phyloP scores from a whole-genome alignment of 2,797 vertebrate genomes.

The Rhinogobio ventralis region DNA sequence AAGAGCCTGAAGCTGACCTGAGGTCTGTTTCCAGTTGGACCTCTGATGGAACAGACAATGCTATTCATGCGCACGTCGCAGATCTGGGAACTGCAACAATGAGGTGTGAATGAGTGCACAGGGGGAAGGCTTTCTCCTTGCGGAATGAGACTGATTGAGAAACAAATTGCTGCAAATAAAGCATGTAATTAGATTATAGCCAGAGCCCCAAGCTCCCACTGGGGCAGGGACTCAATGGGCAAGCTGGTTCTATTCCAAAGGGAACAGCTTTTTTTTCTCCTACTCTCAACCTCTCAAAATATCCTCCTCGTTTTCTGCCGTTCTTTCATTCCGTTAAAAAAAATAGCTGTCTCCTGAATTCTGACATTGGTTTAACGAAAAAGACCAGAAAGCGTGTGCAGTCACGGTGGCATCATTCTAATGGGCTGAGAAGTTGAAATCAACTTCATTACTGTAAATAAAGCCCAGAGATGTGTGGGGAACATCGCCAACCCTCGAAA shows the following conservation, averaged over 20 bases:
- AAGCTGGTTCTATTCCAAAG: constrained; percentile 68
- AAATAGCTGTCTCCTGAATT: constrained; percentile 12
- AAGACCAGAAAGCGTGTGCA: constrained; percentile 44
- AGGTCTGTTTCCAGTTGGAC: constrained; percentile 46
- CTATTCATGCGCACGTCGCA: constrained; percentile 33
- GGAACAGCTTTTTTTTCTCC: constrained; percentile 33
- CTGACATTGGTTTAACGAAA: constrained; percentile 30
- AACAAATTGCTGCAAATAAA: constrained; percentile 98
- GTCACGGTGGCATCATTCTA: constrained; percentile 46
- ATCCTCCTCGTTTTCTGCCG: constrained; percentile 22
- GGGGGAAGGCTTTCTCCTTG: constrained; percentile 84
- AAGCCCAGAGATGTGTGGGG: constrained; percentile 50
- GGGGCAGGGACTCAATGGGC: constrained; percentile 64
- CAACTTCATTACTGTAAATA: constrained; percentile 56
- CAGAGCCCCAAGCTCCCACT: constrained; percentile 75
- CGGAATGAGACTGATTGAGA: constrained; percentile 93
- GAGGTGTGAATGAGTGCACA: constrained; percentile 83
- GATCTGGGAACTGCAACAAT: constrained; percentile 80
- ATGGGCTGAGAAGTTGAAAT: constrained; percentile 46
- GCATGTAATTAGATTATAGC: constrained; percentile 98
- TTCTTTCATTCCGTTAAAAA: constrained; percentile 52
- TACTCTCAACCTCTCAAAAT: constrained; percentile 18
- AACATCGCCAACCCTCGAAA: not conserved
- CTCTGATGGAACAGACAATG: constrained; percentile 23
- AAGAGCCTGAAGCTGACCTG: constrained; percentile 18